phyloP scores from a whole-genome alignment of 2,888 invertebrate genomes.

The Gisinianus flammeolus region DNA sequence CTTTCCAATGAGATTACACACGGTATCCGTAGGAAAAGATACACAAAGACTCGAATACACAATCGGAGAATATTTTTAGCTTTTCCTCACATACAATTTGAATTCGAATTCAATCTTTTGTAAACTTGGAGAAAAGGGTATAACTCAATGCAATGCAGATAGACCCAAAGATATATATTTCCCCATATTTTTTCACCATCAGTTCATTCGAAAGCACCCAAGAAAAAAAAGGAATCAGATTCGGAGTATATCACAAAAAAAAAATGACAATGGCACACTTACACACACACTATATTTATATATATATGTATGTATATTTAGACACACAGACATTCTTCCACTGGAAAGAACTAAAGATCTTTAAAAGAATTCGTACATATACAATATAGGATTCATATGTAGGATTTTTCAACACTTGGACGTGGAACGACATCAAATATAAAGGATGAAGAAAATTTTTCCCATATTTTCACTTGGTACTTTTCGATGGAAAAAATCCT shows the following conservation, averaged over 20 bases:
- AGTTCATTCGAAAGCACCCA: no score
- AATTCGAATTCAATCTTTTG: background rate
- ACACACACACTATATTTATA: background rate
- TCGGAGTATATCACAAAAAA: no score
- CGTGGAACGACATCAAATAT: no score
- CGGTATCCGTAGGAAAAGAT: background rate
- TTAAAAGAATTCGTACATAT: background rate
- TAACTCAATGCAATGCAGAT: background rate
- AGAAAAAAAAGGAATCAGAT: no score
- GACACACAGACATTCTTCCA: background rate
- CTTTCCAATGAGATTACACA: background rate
- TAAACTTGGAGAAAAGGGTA: background rate
- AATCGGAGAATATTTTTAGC: background rate
- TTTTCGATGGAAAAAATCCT: no score
- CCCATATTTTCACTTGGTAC: background rate
- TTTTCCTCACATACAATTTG: background rate
- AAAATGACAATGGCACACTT: no score
- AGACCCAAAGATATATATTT: no score
- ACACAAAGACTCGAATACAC: background rate
- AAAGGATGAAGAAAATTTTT: background rate
- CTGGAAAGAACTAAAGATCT: background rate
- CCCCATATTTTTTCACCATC: no score
- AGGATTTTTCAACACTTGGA: no score
- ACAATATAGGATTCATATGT: no score
- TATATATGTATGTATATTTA: background rate